A percentile compares a stretch with the other conserved stretches of the same genome.
phyloP scores from a whole-genome alignment of 2,113 vertebrate genomes.

The Mustela lutreola region DNA sequence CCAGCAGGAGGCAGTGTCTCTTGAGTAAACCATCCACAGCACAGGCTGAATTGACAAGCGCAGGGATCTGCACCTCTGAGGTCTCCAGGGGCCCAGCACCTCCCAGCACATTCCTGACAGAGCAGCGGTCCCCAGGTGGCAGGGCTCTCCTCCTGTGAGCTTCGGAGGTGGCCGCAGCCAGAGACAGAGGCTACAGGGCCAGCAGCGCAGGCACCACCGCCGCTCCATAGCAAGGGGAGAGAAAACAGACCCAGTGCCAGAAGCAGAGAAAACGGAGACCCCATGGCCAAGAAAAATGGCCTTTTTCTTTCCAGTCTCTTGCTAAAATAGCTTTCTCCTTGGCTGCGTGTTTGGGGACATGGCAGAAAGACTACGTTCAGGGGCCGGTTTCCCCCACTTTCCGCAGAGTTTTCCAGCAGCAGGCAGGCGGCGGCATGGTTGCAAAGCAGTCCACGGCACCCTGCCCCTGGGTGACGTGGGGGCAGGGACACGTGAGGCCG shows the following conservation, averaged over 20 bases:
- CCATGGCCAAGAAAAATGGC: background rate
- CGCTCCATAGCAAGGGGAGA: background rate
- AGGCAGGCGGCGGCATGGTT: accelerated
- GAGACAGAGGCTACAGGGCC: background rate
- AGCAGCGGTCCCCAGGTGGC: accelerated
- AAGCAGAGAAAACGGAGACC: background rate
- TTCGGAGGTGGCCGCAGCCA: background rate
- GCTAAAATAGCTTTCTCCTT: background rate
- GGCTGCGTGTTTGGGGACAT: background rate
- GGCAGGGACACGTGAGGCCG: accelerated
- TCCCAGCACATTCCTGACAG: accelerated
- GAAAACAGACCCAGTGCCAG: background rate
- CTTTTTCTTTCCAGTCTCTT: slow-evolving; percentile 34
- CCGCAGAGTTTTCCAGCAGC: background rate
- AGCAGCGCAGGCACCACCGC: accelerated
- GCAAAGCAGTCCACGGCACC: accelerated
- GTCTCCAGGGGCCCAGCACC: accelerated
- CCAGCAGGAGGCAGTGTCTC: background rate
- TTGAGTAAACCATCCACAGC: background rate
- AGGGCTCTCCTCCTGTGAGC: accelerated
- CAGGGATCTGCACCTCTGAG: accelerated
- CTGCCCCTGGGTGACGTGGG: background rate
- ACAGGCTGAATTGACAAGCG: accelerated
- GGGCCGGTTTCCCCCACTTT: background rate
- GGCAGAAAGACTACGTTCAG: background rate